phyloP scores from a whole-genome alignment of 2,113 vertebrate genomes.

The Rhinolophus sinicus region DNA sequence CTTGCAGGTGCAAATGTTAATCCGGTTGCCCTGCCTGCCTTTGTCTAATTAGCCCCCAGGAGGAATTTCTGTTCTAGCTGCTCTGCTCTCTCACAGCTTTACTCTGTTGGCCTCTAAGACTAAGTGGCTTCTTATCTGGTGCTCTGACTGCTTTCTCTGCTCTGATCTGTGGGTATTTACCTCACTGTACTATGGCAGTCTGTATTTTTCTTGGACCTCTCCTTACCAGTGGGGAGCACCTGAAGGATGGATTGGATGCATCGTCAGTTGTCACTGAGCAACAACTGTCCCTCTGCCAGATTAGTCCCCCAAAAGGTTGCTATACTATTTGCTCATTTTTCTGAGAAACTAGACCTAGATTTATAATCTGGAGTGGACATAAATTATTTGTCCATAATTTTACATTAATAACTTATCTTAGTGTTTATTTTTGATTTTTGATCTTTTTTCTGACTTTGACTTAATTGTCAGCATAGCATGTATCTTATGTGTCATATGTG shows the following conservation, averaged over 20 bases:
- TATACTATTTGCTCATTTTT: background rate
- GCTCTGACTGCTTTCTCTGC: background rate
- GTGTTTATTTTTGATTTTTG: background rate
- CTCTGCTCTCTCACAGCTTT: background rate
- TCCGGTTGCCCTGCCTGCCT: background rate
- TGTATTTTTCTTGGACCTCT: background rate
- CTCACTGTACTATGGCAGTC: background rate
- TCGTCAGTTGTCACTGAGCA: background rate
- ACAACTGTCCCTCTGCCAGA: background rate
- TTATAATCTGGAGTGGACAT: background rate
- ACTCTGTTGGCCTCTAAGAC: background rate
- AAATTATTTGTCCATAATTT: background rate
- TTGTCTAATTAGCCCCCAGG: background rate
- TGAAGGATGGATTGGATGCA: background rate
- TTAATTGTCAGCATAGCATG: background rate
- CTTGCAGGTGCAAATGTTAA: background rate
- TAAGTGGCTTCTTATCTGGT: background rate
- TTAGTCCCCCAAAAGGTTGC: background rate
- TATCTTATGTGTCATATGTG: background rate
- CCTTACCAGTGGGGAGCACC: background rate
- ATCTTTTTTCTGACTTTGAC: background rate
- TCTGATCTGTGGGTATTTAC: background rate
- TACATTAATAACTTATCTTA: background rate
- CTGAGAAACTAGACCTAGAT: constrained; percentile 11
- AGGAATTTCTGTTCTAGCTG: background rate